Base-by-base conservation (phyloP, 2,888 invertebrate species). In the Hymenopus coronatus region DNA sequence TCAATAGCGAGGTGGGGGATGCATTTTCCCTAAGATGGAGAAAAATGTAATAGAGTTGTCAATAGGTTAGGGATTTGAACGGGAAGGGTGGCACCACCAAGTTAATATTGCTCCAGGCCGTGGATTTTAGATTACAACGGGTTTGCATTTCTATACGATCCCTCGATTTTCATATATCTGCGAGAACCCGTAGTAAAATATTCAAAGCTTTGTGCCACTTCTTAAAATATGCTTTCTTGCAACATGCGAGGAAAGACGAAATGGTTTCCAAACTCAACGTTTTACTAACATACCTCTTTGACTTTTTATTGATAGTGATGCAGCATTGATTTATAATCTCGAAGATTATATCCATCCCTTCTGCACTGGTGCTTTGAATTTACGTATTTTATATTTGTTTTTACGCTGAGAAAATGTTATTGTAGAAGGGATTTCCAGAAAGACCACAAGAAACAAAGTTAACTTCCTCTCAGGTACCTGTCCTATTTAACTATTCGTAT, bases 31-130 rank as follows among this genome's bases (percentile, higher is more conserved):
- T 86, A 86, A 81, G 81, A 86, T 70, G 86, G 86, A 86, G 86
- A 86, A 81, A 86, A 86, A 86, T 86, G 86, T 86, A 86, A 86
- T 86, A 86, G 86, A 86, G 86, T 86, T 86, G 86, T 86, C 86
- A 86, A 86, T 86, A 86, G 86, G 86, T 86, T 86, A 86, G 28
- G 84, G 30, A 30, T 28, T 28, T 30, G 28, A 30, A 28, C 20
- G 84, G 6, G 86, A 30, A 81, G 81, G 81, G 25, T 28, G 28
- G 85, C 54, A 70, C 40, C 40, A 25, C 54, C 54, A 70, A 81
- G 86, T 86, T 86, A 86, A 86, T 86, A 86, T 86, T 81, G 70
- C 86, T 25, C 46, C 27, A 25, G 25, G 28, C 86, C 70, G 25
- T 70, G 81, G 28, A 86, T 54, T 86, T 86, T 81, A 86, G 86